Percentiles rank a stretch among this genome's conserved stretches.
These are phyloP conservation scores for Isichthys henryi DNA, from an alignment of 2,113 vertebrate genomes.

Conservation along the genomic window DNA sequence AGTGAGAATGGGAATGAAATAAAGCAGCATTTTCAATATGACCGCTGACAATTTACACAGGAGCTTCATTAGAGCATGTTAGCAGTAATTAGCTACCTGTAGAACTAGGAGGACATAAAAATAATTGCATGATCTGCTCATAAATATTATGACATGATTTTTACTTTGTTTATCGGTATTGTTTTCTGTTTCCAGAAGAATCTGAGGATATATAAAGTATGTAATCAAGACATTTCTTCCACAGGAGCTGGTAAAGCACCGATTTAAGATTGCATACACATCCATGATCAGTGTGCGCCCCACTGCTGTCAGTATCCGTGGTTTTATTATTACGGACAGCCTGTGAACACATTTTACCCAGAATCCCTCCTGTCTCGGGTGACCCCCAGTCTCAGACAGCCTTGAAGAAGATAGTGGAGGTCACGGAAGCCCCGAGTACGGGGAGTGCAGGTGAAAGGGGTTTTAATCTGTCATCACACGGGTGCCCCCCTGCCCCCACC, in stretches of 20 bases:
- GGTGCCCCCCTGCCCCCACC: not conserved
- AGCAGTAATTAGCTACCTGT: not conserved
- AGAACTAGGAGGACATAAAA: not conserved
- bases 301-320: constrained; percentile 9
- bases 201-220: not conserved
- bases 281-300: not conserved
- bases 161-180: not conserved
- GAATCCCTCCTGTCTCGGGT: constrained; percentile 9
- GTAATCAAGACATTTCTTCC: not conserved
- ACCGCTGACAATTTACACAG: not conserved
- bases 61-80: not conserved
- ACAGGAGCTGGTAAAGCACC: not conserved
- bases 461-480: constrained; percentile 26
- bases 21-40: not conserved
- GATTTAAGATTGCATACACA: not conserved
- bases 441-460: constrained; percentile 30
- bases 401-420: constrained; percentile 31
- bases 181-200: not conserved
- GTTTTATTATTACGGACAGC: constrained; percentile 8
- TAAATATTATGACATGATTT: not conserved
- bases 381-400: constrained; percentile 22
- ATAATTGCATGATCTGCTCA: not conserved
- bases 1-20: not conserved
- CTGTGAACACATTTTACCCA: constrained; percentile 28
- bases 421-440: constrained; percentile 15